Evolutionary conservation across 2,797 vertebrate genomes (phyloP).

Genomic region (Aphelocoma californica): DNA sequence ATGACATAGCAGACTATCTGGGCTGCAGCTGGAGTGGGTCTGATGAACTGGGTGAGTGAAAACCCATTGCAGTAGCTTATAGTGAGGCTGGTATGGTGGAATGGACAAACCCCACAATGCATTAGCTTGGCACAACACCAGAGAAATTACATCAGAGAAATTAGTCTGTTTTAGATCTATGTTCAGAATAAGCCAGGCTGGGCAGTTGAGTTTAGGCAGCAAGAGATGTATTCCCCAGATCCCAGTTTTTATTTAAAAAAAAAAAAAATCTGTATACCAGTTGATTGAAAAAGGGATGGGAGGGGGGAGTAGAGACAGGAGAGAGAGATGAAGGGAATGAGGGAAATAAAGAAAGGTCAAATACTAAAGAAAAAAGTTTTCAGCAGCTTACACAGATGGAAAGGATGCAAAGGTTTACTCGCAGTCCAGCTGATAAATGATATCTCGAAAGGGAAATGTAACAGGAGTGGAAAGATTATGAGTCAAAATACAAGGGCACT

Average conservation of each 20-base stretch:
- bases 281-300: neutral
- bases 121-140: neutral
- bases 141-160: neutral
- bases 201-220: neutral
- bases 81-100: neutral
- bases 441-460: neutral
- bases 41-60: neutral
- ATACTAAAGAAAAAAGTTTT: neutral
- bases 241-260: neutral
- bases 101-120: neutral
- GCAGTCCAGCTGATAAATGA: neutral
- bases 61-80: neutral
- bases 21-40: neutral
- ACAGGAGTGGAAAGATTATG: neutral
- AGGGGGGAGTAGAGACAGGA: neutral
- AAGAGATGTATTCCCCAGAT: neutral
- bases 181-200: neutral
- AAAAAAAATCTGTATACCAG: neutral
- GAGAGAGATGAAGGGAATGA: neutral
- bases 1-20: neutral
- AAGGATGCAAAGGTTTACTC: neutral
- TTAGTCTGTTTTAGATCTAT: neutral
- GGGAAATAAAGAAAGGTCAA: neutral
- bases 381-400: neutral
- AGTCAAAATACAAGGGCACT: constrained; percentile 23